Evolutionary conservation across 2,113 vertebrate species (phyloP).

Genomic region (Neomonachus schauinslandi): DNA sequence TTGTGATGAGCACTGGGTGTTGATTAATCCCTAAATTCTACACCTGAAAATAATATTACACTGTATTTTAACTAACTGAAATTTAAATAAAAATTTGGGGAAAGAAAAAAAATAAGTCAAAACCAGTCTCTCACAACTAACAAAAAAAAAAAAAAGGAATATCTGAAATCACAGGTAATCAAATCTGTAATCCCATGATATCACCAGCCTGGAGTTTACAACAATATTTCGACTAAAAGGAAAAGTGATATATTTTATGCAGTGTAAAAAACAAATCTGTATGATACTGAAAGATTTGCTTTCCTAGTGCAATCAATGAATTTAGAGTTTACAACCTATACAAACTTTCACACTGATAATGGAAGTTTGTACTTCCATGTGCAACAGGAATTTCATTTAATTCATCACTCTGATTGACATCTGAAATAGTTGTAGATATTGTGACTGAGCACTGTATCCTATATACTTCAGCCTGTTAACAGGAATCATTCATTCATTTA

Average conservation of each 20-base stretch:
- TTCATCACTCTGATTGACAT: background rate
- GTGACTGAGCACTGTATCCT: background rate
- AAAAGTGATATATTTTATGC: background rate
- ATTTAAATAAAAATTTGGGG: background rate
- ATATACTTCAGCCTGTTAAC: background rate
- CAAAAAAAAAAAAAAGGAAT: background rate
- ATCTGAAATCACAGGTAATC: background rate
- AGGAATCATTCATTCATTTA: constrained; percentile 15
- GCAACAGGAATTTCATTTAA: background rate
- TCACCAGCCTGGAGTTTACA: background rate
- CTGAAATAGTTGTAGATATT: background rate
- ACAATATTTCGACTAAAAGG: background rate
- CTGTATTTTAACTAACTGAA: background rate
- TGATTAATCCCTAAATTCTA: background rate
- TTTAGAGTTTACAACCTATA: background rate
- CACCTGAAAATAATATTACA: background rate
- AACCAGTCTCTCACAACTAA: background rate
- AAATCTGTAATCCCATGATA: background rate
- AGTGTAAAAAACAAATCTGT: background rate
- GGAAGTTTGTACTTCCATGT: background rate
- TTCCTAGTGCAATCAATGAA: background rate
- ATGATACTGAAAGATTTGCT: background rate
- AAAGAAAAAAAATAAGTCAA: background rate
- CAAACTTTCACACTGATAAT: background rate
- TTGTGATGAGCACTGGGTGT: background rate